Conservation (phyloP, 2,797 vertebrate species). For the Bradypus variegatus region DNA sequence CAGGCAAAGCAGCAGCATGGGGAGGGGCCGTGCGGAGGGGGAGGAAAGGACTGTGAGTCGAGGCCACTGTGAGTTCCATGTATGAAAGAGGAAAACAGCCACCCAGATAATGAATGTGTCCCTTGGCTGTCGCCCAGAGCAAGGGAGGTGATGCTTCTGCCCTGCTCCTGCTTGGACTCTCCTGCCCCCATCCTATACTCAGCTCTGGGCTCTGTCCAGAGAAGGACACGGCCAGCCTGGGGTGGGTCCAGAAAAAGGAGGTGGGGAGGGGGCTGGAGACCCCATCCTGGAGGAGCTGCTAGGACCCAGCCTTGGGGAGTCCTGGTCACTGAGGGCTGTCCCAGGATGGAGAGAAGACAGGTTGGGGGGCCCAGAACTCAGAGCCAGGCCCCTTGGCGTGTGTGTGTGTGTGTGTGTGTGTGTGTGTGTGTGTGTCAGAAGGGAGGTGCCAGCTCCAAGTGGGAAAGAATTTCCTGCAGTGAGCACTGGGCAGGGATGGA, state of each 20-base stretch:
- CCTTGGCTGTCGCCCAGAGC: neutral
- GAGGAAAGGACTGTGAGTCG: neutral
- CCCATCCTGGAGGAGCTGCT: too few species aligned
- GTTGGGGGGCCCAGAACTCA: neutral
- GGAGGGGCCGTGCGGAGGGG: fast-evolving
- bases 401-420: too few species aligned
- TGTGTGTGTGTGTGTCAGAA: neutral
- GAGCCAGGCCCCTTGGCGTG: neutral
- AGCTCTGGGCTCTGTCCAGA: neutral
- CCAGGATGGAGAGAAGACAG: neutral
- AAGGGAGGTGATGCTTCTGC: neutral
- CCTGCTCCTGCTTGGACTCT: neutral
- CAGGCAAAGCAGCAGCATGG: neutral
- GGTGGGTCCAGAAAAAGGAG: too few species aligned
- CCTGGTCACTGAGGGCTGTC: neutral
- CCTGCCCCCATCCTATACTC: fast-evolving
- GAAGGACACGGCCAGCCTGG: neutral
- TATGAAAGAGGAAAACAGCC: neutral
- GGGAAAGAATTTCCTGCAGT: neutral
- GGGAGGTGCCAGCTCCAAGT: neutral
- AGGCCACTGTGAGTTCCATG: neutral
- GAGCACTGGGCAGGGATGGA: neutral
- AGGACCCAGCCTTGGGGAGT: neutral
- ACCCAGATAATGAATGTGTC: too few species aligned
- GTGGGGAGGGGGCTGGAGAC: neutral